These are phyloP conservation scores for Gambelia wislizenii DNA, from an alignment of 2,797 vertebrate genomes.

Conservation along the genomic window DNA sequence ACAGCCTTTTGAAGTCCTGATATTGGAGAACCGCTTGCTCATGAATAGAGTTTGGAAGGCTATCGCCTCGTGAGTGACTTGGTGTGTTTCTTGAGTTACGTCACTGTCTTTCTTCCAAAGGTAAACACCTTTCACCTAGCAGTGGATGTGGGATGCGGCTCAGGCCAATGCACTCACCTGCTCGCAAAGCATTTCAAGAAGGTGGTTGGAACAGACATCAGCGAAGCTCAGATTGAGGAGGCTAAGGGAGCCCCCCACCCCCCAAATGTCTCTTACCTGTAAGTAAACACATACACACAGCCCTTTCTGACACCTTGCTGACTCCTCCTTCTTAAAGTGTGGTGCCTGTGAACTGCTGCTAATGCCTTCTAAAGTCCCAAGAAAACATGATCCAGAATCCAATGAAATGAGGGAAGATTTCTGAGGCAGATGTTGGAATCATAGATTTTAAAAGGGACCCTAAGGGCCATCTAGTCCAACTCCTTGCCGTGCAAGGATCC, in stretches of 20 bases:
- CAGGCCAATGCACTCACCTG: constrained; percentile 80
- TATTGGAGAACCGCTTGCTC: neutral
- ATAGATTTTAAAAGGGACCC: no score
- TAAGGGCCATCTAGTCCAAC: no score
- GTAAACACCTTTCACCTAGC: constrained; percentile 71
- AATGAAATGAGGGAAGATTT: neutral
- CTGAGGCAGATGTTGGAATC: no score
- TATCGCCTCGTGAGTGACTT: no score
- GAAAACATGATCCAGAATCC: neutral
- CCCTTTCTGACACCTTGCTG: neutral
- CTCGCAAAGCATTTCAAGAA: constrained; percentile 80
- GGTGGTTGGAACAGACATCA: constrained; percentile 86
- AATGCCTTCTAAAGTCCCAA: neutral
- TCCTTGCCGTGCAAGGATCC: no score
- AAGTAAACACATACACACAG: neutral
- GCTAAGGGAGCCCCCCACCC: constrained; percentile 65
- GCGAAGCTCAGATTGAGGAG: constrained; percentile 84
- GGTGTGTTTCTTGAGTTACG: neutral
- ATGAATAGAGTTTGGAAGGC: neutral
- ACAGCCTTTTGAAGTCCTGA: neutral
- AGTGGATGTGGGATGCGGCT: constrained; percentile 84
- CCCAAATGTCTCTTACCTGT: constrained; percentile 79
- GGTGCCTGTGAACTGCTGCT: neutral
- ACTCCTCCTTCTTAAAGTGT: neutral
- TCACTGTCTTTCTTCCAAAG: constrained; percentile 50